Evolutionary conservation across 2,888 invertebrate genomes (phyloP).

Genomic region (Ectemnius cavifrons): DNA sequence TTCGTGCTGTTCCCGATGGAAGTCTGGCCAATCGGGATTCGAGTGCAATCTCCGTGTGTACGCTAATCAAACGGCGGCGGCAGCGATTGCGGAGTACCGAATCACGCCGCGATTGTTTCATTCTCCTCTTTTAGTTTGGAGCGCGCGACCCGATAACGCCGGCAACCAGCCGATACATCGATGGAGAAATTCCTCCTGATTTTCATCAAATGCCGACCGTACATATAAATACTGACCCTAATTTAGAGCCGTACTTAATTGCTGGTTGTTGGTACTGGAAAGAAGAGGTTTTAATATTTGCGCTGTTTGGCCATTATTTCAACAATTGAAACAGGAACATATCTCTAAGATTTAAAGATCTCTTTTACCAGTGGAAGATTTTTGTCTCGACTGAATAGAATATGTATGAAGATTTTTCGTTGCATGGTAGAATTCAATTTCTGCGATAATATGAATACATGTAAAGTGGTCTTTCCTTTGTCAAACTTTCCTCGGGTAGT

Average conservation of each 20-base stretch:
- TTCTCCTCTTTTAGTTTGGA: too few species aligned
- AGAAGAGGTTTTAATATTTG: constrained; percentile 30
- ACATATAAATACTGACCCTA: constrained; percentile 32
- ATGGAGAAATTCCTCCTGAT: not conserved
- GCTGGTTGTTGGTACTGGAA: constrained; percentile 41
- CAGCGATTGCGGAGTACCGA: constrained; percentile 43
- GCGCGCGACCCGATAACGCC: not conserved
- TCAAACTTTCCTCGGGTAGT: too few species aligned
- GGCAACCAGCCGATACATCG: constrained; percentile 20
- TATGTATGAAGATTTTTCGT: too few species aligned
- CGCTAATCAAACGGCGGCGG: constrained; percentile 58
- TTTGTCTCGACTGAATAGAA: too few species aligned
- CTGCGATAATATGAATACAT: too few species aligned
- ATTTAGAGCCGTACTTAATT: constrained; percentile 8
- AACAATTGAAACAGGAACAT: too few species aligned
- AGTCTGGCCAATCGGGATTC: constrained; percentile 22
- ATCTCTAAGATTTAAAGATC: too few species aligned
- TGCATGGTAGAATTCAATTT: too few species aligned
- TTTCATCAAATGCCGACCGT: not conserved
- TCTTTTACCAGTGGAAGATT: too few species aligned
- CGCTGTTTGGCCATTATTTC: constrained; percentile 41
- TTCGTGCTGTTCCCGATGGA: not conserved
- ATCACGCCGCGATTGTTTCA: too few species aligned
- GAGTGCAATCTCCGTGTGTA: constrained; percentile 21
- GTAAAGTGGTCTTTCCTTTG: too few species aligned